These are phyloP conservation scores for Standfussiana lucernea DNA, from an alignment of 2,888 invertebrate species.

Conservation along the genomic window DNA sequence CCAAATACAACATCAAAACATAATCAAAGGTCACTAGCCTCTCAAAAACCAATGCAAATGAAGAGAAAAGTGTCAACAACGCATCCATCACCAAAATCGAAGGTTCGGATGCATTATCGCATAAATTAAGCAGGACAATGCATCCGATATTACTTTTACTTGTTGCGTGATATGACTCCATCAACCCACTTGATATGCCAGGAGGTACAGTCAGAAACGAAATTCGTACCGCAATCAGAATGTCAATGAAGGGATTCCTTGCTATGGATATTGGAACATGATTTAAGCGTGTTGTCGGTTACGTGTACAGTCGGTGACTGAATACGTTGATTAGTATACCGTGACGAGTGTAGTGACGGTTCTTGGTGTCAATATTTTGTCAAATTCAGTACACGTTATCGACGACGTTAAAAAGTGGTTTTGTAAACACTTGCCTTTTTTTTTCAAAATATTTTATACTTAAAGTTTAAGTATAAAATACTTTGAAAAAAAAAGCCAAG, in stretches of 20 bases:
- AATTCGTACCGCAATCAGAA: conserved; percentile 71
- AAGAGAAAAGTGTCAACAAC: conserved; percentile 65
- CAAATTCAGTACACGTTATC: not conserved
- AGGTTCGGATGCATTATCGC: conserved; percentile 51
- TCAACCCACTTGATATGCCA: conserved; percentile 71
- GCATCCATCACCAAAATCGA: conserved; percentile 63
- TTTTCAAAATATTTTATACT: too few relatives aligned
- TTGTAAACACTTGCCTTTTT: too few relatives aligned
- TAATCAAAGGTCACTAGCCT: conserved; percentile 16
- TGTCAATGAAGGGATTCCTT: conserved; percentile 50
- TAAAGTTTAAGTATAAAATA: too few relatives aligned
- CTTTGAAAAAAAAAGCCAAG: not conserved
- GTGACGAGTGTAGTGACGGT: not conserved
- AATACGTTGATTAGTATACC: conserved; percentile 27
- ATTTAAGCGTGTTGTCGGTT: conserved; percentile 57
- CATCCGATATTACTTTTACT: conserved; percentile 69
- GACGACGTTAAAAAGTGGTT: not conserved
- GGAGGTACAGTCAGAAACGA: conserved; percentile 71
- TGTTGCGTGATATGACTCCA: conserved; percentile 79
- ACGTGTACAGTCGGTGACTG: conserved; percentile 30
- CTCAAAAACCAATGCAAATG: conserved; percentile 60
- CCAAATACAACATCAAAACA: conserved; percentile 1
- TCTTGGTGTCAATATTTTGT: not conserved
- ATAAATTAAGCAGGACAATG: conserved; percentile 61
- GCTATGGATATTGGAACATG: conserved; percentile 65